Conservation (phyloP, 2,113 vertebrate species). For the Ranitomeya imitator region DNA sequence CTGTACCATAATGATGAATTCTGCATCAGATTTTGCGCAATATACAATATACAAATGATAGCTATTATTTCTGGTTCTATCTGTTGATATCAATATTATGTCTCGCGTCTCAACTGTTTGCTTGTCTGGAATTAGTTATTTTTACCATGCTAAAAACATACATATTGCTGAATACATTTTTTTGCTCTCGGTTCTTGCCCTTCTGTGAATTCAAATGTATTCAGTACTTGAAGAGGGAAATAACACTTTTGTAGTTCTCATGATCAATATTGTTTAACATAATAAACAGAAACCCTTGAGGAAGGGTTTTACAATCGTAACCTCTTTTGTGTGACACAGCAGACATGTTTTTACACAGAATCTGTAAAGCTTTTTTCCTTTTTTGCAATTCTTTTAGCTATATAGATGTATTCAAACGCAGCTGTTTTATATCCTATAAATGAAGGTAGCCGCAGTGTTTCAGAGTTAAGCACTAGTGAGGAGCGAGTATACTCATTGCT, state of each 20-base stretch:
- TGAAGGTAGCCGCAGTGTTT: neutral
- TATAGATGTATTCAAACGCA: neutral
- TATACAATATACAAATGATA: neutral
- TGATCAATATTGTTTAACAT: slow-evolving; percentile 29
- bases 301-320: neutral
- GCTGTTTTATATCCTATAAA: neutral
- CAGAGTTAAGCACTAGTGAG: no score
- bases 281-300: neutral
- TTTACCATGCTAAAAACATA: neutral
- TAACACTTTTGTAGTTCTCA: neutral
- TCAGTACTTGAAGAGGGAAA: neutral
- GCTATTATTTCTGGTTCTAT: neutral
- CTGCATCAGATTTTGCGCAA: neutral
- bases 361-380: neutral
- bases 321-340: neutral
- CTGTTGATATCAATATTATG: neutral
- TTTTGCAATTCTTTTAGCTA: neutral
- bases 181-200: neutral
- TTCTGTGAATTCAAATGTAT: neutral
- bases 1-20: neutral
- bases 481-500: no score
- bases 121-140: neutral
- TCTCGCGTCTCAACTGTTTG: neutral
- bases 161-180: slow-evolving; percentile 2
- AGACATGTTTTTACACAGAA: neutral